These are phyloP conservation scores for Tolmerus cingulatus DNA, from an alignment of 2,888 invertebrate genomes.

Conservation along the genomic window DNA sequence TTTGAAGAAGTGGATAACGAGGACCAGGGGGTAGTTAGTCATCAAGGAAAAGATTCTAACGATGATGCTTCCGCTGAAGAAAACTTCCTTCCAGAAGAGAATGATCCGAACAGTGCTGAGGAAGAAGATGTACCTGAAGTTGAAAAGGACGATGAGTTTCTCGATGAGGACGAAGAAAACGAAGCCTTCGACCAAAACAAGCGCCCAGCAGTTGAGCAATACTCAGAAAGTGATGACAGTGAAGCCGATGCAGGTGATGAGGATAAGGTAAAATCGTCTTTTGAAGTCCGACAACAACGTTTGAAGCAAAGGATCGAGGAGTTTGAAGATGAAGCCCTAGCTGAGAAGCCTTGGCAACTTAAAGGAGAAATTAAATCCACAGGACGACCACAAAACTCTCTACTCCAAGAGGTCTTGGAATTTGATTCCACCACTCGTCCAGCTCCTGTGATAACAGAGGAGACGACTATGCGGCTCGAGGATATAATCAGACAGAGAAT, in stretches of 20 bases:
- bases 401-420: conserved; percentile 90
- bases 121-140: conserved; percentile 56
- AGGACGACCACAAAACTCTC: conserved; percentile 87
- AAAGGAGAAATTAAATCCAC: conserved; percentile 86
- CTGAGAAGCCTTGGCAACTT: conserved; percentile 92
- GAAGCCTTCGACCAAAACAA: conserved; percentile 50
- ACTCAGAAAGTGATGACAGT: conserved; percentile 47
- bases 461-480: conserved; percentile 86
- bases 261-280: conserved; percentile 67
- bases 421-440: conserved; percentile 86
- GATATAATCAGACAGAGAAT: conserved; percentile 91
- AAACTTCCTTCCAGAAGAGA: conserved; percentile 53
- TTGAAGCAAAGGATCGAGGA: conserved; percentile 73
- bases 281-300: conserved; percentile 78
- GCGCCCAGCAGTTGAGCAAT: conserved; percentile 47
- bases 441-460: conserved; percentile 91
- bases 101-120: conserved; percentile 48
- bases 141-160: conserved; percentile 59
- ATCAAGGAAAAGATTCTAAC: conserved; percentile 47
- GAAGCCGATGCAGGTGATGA: conserved; percentile 49
- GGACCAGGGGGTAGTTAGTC: conserved; percentile 47
- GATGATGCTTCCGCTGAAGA: conserved; percentile 49
- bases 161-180: conserved; percentile 51
- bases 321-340: conserved; percentile 76
- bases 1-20: conserved; percentile 64